phyloP scores from a whole-genome alignment of 1,140 invertebrate genomes.

The Hyphantria cunea region DNA sequence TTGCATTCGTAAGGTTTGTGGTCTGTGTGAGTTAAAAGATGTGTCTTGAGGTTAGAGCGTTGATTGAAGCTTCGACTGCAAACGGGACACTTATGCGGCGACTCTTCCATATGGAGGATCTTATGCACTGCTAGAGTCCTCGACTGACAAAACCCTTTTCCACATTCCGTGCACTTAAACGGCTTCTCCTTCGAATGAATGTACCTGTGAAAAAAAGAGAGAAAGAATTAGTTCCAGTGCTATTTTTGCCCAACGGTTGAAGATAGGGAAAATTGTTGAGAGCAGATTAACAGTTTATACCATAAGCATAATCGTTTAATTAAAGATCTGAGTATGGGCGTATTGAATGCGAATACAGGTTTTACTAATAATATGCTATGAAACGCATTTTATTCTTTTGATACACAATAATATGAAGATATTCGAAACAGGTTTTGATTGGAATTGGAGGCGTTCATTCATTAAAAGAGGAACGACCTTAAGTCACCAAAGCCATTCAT shows the following conservation, averaged over 20 bases:
- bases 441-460: slow-evolving; percentile 30
- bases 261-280: slow-evolving; percentile 8
- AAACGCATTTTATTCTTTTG: slow-evolving; percentile 45
- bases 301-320: slow-evolving; percentile 69
- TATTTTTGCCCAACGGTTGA: slow-evolving; percentile 25
- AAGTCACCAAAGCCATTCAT: slow-evolving; percentile 11
- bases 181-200: slow-evolving; percentile 99
- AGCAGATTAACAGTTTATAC: slow-evolving; percentile 55
- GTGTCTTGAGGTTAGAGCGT: slow-evolving; percentile 95
- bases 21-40: slow-evolving; percentile 96
- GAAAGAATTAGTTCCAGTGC: slow-evolving; percentile 32
- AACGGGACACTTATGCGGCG: slow-evolving; percentile 95
- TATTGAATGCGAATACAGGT: slow-evolving; percentile 52
- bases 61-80: slow-evolving; percentile 95
- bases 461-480: slow-evolving; percentile 31
- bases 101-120: slow-evolving; percentile 95
- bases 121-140: slow-evolving; percentile 96
- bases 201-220: slow-evolving; percentile 88
- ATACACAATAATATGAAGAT: slow-evolving; percentile 41
- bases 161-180: slow-evolving; percentile 97
- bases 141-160: slow-evolving; percentile 98
- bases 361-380: slow-evolving; percentile 44
- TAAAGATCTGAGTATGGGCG: slow-evolving; percentile 65
- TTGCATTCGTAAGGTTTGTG: slow-evolving; percentile 97
- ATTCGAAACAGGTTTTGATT: slow-evolving; percentile 43